Conservation (phyloP, 2,888 invertebrate species). For the Gymnocheta viridis region DNA sequence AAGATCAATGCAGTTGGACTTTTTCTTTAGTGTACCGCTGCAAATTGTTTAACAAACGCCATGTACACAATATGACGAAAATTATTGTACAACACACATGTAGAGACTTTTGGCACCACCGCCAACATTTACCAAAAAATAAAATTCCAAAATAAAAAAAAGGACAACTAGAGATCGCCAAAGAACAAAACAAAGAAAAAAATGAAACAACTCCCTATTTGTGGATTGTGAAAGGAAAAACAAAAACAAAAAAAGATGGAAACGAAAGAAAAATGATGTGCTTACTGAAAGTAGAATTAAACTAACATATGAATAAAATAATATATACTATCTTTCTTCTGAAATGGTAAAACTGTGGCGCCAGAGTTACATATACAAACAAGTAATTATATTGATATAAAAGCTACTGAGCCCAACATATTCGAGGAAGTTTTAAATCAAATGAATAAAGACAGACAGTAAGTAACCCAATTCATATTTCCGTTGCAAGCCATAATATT, state of each 20-base stretch:
- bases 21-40: conserved; percentile 66
- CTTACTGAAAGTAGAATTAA: conserved; percentile 57
- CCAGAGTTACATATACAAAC: too few relatives aligned
- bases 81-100: conserved; percentile 65
- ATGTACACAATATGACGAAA: conserved; percentile 65
- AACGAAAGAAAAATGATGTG: conserved; percentile 62
- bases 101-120: conserved; percentile 69
- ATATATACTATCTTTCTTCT: neutral
- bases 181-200: conserved; percentile 10
- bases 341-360: neutral
- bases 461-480: too few relatives aligned
- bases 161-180: neutral
- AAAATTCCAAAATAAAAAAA: neutral
- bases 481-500: too few relatives aligned
- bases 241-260: conserved; percentile 3
- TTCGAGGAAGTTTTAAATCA: too few relatives aligned
- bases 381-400: too few relatives aligned
- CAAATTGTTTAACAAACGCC: conserved; percentile 71
- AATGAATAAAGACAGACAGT: too few relatives aligned
- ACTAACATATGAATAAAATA: conserved; percentile 52
- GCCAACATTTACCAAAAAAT: conserved; percentile 49
- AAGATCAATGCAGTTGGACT: conserved; percentile 66
- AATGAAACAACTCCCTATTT: conserved; percentile 44
- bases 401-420: too few relatives aligned
- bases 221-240: conserved; percentile 29